These are phyloP conservation scores for Heliangelus exortis DNA, from an alignment of 2,797 vertebrate species.

Conservation along the genomic window DNA sequence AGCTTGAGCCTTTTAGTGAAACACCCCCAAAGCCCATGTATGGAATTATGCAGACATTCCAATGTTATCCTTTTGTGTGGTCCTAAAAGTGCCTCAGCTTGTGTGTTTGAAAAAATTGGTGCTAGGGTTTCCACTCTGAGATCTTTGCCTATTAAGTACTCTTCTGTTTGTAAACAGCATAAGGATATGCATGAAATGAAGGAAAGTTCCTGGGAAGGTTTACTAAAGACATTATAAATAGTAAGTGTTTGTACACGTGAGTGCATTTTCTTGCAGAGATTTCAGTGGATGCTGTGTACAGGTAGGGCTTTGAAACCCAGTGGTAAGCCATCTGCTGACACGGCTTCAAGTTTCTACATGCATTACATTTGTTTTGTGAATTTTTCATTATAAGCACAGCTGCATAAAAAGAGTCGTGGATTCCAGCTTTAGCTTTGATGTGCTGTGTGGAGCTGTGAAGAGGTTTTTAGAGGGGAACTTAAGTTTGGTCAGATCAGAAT, in stretches of 20 bases:
- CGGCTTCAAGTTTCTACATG: background rate
- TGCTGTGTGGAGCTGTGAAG: background rate
- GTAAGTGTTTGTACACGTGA: background rate
- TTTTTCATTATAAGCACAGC: background rate
- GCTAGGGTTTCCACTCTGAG: background rate
- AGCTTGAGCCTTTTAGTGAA: background rate
- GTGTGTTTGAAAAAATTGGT: background rate
- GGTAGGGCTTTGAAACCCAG: background rate
- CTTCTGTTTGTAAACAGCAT: background rate
- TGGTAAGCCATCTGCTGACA: background rate
- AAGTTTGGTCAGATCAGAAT: background rate
- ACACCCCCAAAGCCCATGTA: background rate
- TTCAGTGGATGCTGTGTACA: background rate
- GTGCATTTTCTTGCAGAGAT: background rate
- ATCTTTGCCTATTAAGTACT: background rate
- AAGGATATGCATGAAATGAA: background rate
- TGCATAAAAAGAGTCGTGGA: background rate
- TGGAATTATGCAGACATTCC: background rate
- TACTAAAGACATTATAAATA: background rate
- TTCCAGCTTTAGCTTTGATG: conserved; percentile 8
- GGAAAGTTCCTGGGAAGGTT: background rate
- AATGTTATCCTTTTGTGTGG: background rate
- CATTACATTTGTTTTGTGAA: background rate
- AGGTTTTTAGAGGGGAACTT: background rate
- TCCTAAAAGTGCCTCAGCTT: background rate